A percentile compares a stretch with the other conserved stretches of the same genome.
These are phyloP conservation scores for Abrostola triplasia DNA, from an alignment of 2,888 invertebrate species.

Conservation along the genomic window DNA sequence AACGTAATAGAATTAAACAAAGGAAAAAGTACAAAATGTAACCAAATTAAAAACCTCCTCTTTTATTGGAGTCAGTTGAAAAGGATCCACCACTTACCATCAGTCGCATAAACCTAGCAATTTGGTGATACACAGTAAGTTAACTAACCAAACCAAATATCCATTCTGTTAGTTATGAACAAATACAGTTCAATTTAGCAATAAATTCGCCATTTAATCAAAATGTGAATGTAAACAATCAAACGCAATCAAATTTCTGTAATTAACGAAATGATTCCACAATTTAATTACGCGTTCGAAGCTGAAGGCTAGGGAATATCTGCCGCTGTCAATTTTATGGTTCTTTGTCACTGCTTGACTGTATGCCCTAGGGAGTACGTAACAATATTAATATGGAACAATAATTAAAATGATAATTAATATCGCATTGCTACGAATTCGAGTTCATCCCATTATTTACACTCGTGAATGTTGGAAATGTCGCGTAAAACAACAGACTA, in stretches of 20 bases:
- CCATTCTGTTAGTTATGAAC: not conserved
- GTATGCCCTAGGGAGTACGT: slow-evolving; percentile 32
- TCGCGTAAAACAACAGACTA: not conserved
- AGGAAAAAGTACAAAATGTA: too few relatives aligned
- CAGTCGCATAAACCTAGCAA: too few relatives aligned
- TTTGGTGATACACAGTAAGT: too few relatives aligned
- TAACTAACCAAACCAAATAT: not conserved
- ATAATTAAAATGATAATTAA: slow-evolving; percentile 43
- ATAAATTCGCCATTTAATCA: slow-evolving; percentile 40
- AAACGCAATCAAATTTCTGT: slow-evolving; percentile 53
- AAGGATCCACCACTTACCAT: too few relatives aligned
- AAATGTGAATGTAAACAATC: slow-evolving; percentile 48
- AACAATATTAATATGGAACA: slow-evolving; percentile 43
- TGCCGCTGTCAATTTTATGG: slow-evolving; percentile 53
- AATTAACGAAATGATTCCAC: slow-evolving; percentile 55
- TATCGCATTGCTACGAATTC: not conserved
- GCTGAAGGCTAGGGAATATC: slow-evolving; percentile 25
- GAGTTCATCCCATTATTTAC: not conserved
- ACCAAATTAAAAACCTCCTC: too few relatives aligned
- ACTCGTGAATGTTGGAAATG: not conserved
- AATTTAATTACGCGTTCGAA: slow-evolving; percentile 58
- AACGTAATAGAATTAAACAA: too few relatives aligned
- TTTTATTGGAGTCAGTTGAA: too few relatives aligned
- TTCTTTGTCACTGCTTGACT: slow-evolving; percentile 54
- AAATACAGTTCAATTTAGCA: slow-evolving; percentile 22